Evolutionary conservation across 2,888 invertebrate genomes (phyloP), one percentile per base, ranked within the genome.

Genomic region (Lycocerus yunnanus): DNA sequence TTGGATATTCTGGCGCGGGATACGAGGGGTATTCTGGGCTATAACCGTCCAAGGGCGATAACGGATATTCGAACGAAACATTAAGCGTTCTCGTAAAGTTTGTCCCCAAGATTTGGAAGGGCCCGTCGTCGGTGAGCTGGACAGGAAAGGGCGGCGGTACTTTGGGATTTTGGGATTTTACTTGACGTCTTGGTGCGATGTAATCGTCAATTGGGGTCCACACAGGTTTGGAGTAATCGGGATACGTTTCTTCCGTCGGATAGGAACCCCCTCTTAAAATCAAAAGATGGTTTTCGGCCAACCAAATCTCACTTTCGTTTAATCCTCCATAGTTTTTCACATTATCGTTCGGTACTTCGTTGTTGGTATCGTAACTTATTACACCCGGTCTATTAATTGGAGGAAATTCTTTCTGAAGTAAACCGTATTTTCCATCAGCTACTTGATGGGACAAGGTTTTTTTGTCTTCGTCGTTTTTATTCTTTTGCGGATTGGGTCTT

Each of bases 131-230:
- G 87, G 91, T 90, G 87, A 96, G 92, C 89, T 94, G 95, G 88
- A 96, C 93, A 85, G 96, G 96, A 93, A 96, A 96, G 89, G 96
- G 96, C 90, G 96, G 96, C 87, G 96, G 95, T 82, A 96, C 92
- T 87, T 93, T 93, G 10, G 95, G 95, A 86, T 93, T 92, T 69
- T 92, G 88, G 61, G 96, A 95, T 88, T 95, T 95, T 84, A 96
- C 94, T 88, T 94, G 95, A 82, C 96, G 91, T 83, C 90, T 90
- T 20, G 95, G 95, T 78, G 95, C 95, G 86, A 93, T 90, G 86
- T 94, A 96, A 85, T 93, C 91, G 85, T 96, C 96, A 80, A 96
- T 94, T 16, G 96, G 92, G 69, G 93, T 91, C 96, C 96, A 96
- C 13, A 84, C 69, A 2, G 82, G 79, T 11, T 80, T 78, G 80